phyloP scores from a whole-genome alignment of 2,113 vertebrate genomes.

The Plestiodon gilberti region DNA sequence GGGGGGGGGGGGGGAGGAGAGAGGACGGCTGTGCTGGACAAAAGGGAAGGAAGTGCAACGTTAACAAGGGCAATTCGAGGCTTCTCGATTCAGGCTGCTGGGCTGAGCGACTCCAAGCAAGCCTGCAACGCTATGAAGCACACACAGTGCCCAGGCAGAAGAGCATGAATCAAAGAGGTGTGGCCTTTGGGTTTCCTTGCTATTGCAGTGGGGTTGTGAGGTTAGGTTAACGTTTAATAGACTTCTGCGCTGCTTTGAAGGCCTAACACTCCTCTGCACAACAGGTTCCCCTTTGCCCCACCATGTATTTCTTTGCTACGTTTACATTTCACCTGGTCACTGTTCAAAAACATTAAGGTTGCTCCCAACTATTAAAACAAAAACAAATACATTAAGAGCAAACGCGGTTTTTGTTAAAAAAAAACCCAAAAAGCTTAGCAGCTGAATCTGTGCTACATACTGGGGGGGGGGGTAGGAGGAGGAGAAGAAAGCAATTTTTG shows the following conservation, averaged over 20 bases:
- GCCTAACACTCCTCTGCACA: background rate
- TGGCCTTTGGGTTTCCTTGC: conserved; percentile 25
- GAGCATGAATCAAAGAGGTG: background rate
- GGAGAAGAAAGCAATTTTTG: too few relatives aligned
- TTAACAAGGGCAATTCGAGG: conserved; percentile 28
- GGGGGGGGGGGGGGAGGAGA: too few relatives aligned
- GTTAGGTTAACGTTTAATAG: conserved; percentile 20
- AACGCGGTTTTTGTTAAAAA: too few relatives aligned
- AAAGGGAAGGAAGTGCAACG: conserved; percentile 47
- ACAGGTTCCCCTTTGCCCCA: background rate
- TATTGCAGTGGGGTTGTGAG: conserved; percentile 35
- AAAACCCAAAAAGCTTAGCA: too few relatives aligned
- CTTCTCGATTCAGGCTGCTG: background rate
- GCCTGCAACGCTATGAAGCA: background rate
- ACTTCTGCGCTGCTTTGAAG: background rate
- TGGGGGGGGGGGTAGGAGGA: too few relatives aligned
- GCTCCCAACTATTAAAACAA: too few relatives aligned
- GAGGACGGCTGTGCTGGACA: conserved; percentile 1
- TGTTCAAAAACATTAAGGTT: background rate
- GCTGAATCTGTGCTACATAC: too few relatives aligned
- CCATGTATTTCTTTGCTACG: background rate
- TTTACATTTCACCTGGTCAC: background rate
- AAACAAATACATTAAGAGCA: too few relatives aligned
- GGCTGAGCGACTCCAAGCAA: background rate
- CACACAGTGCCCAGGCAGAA: background rate